phyloP scores from a whole-genome alignment of 2,888 invertebrate genomes.

The Erebia aethiops region DNA sequence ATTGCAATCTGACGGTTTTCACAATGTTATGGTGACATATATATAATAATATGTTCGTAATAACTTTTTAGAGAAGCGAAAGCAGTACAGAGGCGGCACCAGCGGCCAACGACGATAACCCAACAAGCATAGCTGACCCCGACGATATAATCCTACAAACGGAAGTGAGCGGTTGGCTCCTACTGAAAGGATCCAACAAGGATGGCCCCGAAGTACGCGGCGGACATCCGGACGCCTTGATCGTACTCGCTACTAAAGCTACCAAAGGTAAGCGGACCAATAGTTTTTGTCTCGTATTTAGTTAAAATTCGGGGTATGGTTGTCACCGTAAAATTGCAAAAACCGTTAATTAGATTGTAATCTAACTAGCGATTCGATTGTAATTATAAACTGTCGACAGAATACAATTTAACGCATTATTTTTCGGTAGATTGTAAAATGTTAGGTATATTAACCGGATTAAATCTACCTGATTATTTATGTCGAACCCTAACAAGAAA shows the following conservation, averaged over 20 bases:
- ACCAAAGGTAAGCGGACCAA: conserved; percentile 87
- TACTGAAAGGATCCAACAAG: conserved; percentile 91
- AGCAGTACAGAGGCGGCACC: conserved; percentile 59
- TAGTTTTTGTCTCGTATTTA: neutral
- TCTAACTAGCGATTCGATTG: too few species aligned
- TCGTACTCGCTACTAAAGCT: conserved; percentile 97
- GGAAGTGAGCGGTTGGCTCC: conserved; percentile 90
- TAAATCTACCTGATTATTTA: too few species aligned
- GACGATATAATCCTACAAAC: conserved; percentile 89
- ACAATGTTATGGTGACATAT: too few species aligned
- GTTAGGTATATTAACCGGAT: too few species aligned
- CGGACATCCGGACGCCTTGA: conserved; percentile 95
- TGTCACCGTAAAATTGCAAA: too few species aligned
- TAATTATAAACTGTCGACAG: too few species aligned
- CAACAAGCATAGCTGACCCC: conserved; percentile 51
- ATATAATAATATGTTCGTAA: too few species aligned
- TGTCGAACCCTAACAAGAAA: too few species aligned
- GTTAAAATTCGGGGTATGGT: conserved; percentile 17
- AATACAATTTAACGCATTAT: too few species aligned
- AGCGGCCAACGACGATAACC: conserved; percentile 44
- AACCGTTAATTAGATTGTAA: too few species aligned
- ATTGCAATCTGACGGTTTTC: too few species aligned
- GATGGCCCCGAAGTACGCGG: conserved; percentile 96
- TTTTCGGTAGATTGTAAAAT: too few species aligned
- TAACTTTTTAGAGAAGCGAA: conserved; percentile 62